These are phyloP conservation scores for Camponotus pennsylvanicus DNA, from an alignment of 1,140 invertebrate species.

Conservation along the genomic window DNA sequence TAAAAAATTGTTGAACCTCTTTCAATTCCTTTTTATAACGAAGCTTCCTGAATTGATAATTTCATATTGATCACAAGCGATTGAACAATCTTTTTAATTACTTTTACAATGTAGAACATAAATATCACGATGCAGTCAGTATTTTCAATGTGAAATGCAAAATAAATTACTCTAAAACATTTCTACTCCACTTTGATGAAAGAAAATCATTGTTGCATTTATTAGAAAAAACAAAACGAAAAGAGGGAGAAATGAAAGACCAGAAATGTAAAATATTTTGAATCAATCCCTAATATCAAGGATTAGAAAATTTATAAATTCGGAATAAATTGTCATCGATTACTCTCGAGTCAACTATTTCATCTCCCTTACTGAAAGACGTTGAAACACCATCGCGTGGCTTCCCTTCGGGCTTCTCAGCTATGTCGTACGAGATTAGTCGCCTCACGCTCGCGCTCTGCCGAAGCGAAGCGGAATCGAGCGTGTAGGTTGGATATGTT, in stretches of 20 bases:
- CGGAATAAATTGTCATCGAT: not conserved
- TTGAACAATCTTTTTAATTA: not conserved
- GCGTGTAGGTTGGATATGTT: conserved; percentile 75
- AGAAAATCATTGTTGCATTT: not conserved
- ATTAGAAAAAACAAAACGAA: not conserved
- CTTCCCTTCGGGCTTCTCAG: conserved; percentile 42
- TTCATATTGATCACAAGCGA: not conserved
- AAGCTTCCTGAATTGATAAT: not conserved
- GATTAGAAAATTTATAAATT: not conserved
- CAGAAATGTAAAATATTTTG: not conserved
- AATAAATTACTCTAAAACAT: not conserved
- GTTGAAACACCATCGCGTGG: conserved; percentile 34
- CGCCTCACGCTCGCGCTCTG: conserved; percentile 37
- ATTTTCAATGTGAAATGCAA: not conserved
- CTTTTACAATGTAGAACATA: not conserved
- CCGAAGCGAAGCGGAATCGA: conserved; percentile 60
- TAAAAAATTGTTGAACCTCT: not conserved
- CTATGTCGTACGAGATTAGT: conserved; percentile 62
- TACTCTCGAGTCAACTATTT: conserved; percentile 12
- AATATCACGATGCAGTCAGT: not conserved
- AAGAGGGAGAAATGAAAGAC: not conserved
- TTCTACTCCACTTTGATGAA: not conserved
- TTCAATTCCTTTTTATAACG: not conserved
- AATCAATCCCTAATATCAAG: not conserved
- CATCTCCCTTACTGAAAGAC: not conserved